Percentiles rank a stretch among this genome's conserved stretches.
Evolutionary conservation across 2,888 invertebrate species (phyloP).

Genomic region (Lissonota sp.): DNA sequence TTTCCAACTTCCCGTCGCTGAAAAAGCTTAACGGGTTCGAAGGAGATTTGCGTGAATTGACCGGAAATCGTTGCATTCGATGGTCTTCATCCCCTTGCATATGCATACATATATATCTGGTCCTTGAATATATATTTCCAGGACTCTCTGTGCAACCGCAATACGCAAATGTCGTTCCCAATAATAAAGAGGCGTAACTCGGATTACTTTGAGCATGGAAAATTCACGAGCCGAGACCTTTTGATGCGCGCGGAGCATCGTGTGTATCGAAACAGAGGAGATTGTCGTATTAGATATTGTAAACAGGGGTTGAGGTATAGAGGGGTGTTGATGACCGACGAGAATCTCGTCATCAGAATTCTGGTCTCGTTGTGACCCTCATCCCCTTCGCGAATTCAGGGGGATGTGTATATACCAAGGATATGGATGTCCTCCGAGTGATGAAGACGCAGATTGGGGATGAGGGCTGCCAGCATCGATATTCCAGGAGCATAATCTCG

Average conservation of each 20-base stretch:
- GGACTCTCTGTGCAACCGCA: too few species aligned
- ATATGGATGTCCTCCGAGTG: slow-evolving; percentile 32
- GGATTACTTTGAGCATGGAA: neutral
- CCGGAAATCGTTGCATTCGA: slow-evolving; percentile 53
- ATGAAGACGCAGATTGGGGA: slow-evolving; percentile 49
- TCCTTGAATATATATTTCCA: too few species aligned
- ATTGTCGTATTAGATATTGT: slow-evolving; percentile 5
- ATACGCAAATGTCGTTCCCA: too few species aligned
- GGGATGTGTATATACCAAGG: neutral
- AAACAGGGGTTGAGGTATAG: neutral
- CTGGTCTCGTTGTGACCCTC: slow-evolving; percentile 43
- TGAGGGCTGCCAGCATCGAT: slow-evolving; percentile 52
- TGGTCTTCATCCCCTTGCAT: slow-evolving; percentile 28
- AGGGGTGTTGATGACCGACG: slow-evolving; percentile 37
- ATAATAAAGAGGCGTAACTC: too few species aligned
- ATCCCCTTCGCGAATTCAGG: neutral
- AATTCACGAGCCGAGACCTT: neutral
- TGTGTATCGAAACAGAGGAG: neutral
- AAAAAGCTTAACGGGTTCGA: slow-evolving; percentile 18
- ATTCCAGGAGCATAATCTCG: slow-evolving; percentile 63
- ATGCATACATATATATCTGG: neutral
- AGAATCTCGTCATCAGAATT: slow-evolving; percentile 57
- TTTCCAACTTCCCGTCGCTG: slow-evolving; percentile 45
- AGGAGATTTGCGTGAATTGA: slow-evolving; percentile 40
- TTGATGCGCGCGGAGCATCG: neutral